Conservation (phyloP, 2,113 vertebrate genomes). For the Oncorhynchus kisutch region DNA sequence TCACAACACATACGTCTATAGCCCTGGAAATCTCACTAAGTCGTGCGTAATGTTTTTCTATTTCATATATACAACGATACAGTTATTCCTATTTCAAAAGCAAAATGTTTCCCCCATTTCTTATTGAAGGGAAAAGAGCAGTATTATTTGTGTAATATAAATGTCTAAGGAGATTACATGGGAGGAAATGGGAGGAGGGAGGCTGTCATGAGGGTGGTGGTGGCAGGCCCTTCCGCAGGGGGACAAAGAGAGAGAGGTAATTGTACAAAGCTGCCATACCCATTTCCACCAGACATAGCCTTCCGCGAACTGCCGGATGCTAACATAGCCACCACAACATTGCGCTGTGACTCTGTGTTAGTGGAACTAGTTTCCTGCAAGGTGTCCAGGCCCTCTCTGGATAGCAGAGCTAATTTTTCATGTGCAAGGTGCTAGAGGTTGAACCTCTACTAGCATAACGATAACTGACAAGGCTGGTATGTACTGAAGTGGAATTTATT, state of each 20-base stretch:
- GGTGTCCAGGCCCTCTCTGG: background rate
- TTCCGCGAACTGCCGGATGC: background rate
- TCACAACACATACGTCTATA: background rate
- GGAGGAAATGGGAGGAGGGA: conserved; percentile 31
- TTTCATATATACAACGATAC: background rate
- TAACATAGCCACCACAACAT: background rate
- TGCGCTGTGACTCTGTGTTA: background rate
- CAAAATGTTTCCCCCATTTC: conserved; percentile 24
- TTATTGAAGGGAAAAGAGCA: background rate
- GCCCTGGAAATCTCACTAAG: conserved; percentile 20
- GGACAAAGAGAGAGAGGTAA: conserved; percentile 15
- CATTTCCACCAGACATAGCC: background rate
- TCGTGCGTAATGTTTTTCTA: background rate
- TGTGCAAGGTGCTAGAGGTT: conserved; percentile 12
- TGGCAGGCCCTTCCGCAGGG: conserved; percentile 19
- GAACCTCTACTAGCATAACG: conserved; percentile 11
- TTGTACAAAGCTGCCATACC: conserved; percentile 17
- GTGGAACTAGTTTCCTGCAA: background rate
- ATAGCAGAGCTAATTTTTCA: conserved; percentile 2
- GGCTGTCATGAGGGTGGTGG: conserved; percentile 10
- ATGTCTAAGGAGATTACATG: conserved; percentile 35
- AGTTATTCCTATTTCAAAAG: conserved; percentile 6
- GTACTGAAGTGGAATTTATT: conserved; percentile 11
- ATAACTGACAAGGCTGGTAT: conserved; percentile 30
- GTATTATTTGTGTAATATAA: conserved; percentile 19